phyloP scores from a whole-genome alignment of 2,113 vertebrate species.

The Spizaetus ornatus region DNA sequence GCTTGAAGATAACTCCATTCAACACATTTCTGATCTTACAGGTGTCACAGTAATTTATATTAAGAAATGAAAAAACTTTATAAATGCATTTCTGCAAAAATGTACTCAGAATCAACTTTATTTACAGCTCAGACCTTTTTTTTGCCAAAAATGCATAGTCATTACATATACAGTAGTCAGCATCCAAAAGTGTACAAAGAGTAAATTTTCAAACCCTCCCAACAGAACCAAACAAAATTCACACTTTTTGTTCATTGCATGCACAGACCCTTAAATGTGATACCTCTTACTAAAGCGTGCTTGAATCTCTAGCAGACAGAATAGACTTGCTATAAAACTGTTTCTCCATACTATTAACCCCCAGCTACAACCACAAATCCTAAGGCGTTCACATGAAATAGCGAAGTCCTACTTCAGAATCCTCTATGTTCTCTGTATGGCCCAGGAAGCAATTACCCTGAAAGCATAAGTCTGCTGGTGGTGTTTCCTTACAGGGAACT shows the following conservation, averaged over 20 bases:
- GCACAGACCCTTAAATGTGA: conserved; percentile 47
- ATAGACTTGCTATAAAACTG: conserved; percentile 6
- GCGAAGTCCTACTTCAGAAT: neutral
- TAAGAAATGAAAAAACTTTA: neutral
- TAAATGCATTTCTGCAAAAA: conserved; percentile 55
- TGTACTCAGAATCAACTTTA: conserved; percentile 73
- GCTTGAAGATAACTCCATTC: neutral
- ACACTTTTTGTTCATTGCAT: conserved; percentile 65
- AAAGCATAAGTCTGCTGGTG: conserved; percentile 32
- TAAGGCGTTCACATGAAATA: neutral
- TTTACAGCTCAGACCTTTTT: conserved; percentile 65
- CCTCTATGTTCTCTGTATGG: neutral
- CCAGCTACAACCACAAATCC: conserved; percentile 12
- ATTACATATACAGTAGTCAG: conserved; percentile 66
- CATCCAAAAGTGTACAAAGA: conserved; percentile 64
- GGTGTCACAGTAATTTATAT: neutral
- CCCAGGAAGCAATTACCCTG: neutral
- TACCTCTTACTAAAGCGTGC: conserved; percentile 27
- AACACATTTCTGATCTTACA: neutral
- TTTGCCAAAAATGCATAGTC: conserved; percentile 74
- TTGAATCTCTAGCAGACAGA: conserved; percentile 45
- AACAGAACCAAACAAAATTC: conserved; percentile 41
- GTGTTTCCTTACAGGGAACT: neutral
- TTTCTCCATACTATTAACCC: neutral
- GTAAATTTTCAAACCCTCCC: conserved; percentile 57